These are phyloP conservation scores for Brachyrhaphis roseni DNA, from an alignment of 2,797 vertebrate species.

Conservation along the genomic window DNA sequence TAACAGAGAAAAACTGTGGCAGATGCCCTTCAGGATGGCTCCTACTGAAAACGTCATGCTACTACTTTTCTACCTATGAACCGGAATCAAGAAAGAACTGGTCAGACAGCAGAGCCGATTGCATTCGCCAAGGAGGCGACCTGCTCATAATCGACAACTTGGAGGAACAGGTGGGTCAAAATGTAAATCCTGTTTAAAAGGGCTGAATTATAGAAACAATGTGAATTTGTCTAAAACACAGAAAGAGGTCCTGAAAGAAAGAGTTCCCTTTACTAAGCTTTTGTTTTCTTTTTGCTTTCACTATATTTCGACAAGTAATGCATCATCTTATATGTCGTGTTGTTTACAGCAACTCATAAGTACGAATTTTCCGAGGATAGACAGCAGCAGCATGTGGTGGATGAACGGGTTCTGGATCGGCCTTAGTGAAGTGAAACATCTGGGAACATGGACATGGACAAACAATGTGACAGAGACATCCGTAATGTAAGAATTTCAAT, in stretches of 20 bases:
- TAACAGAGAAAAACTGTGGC: conserved; percentile 66
- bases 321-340: background rate
- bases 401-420: conserved; percentile 62
- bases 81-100: conserved; percentile 52
- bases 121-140: conserved; percentile 44
- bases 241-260: background rate
- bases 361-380: conserved; percentile 12
- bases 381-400: conserved; percentile 15
- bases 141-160: conserved; percentile 54
- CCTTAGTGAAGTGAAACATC: conserved; percentile 23
- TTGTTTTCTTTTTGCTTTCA: background rate
- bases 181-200: background rate
- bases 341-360: conserved; percentile 41
- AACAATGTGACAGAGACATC: conserved; percentile 56
- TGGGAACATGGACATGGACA: conserved; percentile 63
- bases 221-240: background rate
- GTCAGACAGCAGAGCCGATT: conserved; percentile 60
- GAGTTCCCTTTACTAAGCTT: background rate
- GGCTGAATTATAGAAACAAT: background rate
- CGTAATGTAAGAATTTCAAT: conserved; percentile 37
- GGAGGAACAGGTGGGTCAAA: conserved; percentile 55
- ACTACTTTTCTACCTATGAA: conserved; percentile 57
- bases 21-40: conserved; percentile 63
- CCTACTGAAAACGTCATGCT: conserved; percentile 61
- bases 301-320: background rate